Percentiles rank a stretch among this genome's conserved stretches.
Evolutionary conservation across 2,888 invertebrate species (phyloP).

Genomic region (Rhagonycha lutea): DNA sequence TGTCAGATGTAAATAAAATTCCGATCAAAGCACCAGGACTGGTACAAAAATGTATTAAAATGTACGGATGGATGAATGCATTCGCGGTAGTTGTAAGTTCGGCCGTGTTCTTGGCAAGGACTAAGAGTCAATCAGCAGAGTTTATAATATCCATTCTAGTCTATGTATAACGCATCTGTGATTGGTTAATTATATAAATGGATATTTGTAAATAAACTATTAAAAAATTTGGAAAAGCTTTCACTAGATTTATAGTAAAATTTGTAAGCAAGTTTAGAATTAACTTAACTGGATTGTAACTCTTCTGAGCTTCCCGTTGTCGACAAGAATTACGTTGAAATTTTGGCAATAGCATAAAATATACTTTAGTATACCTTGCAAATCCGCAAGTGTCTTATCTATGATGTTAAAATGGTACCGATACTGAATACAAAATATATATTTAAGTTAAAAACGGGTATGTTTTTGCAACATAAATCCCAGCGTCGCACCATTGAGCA

Average conservation of each 20-base stretch:
- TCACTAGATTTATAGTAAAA: no score
- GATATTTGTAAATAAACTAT: no score
- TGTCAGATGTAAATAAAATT: no score
- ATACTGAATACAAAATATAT: conserved; percentile 52
- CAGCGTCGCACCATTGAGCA: conserved; percentile 46
- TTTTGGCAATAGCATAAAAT: conserved; percentile 44
- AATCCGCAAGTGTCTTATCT: conserved; percentile 48
- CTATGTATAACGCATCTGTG: no score
- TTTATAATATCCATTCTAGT: no score
- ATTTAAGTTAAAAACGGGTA: conserved; percentile 43
- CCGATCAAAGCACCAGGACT: no score
- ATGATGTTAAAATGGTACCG: conserved; percentile 48
- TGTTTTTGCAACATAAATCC: conserved; percentile 45
- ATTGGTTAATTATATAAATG: no score
- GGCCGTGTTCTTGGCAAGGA: no score
- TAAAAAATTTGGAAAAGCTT: not conserved
- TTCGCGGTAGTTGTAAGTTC: no score
- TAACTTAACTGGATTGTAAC: not conserved
- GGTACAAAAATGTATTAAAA: no score
- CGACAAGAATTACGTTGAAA: not conserved
- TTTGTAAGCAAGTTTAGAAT: not conserved
- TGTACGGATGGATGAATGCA: no score
- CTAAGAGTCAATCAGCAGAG: no score
- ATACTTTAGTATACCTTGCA: conserved; percentile 45
- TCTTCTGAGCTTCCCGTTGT: not conserved